phyloP scores from a whole-genome alignment of 1,140 invertebrate genomes.

The Drosophila bocki region DNA sequence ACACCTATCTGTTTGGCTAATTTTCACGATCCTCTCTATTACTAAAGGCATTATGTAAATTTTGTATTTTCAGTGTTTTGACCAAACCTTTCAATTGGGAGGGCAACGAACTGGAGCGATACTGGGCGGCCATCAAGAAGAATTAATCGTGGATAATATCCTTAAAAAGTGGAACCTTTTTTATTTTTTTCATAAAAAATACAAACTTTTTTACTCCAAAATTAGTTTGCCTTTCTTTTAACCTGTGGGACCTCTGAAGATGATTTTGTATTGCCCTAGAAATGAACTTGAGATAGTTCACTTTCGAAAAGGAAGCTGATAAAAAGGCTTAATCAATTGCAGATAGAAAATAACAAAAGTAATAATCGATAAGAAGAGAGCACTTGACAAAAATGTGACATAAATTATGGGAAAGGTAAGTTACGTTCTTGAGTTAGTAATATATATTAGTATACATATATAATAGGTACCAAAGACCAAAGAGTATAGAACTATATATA shows the following conservation, averaged over 20 bases:
- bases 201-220: background rate
- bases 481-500: too few relatives aligned
- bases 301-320: constrained; percentile 16
- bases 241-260: background rate
- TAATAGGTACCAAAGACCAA: too few relatives aligned
- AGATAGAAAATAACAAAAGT: constrained; percentile 6
- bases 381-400: constrained; percentile 22
- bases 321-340: constrained; percentile 13
- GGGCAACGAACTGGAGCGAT: constrained; percentile 71
- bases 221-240: background rate
- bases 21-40: constrained; percentile 43
- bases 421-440: background rate
- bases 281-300: constrained; percentile 36
- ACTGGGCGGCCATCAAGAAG: constrained; percentile 68
- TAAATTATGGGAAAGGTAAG: constrained; percentile 17
- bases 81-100: constrained; percentile 79
- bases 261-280: constrained; percentile 21
- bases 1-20: constrained; percentile 25
- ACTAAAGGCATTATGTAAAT: constrained; percentile 48
- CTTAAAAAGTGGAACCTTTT: background rate
- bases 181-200: background rate
- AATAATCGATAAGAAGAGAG: constrained; percentile 6
- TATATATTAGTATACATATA: background rate
- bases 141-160: constrained; percentile 19
- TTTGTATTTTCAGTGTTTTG: constrained; percentile 64